Conservation (phyloP, 35 echinoderm and acorn worm genomes). For the Heliocidaris erythrogramma region DNA sequence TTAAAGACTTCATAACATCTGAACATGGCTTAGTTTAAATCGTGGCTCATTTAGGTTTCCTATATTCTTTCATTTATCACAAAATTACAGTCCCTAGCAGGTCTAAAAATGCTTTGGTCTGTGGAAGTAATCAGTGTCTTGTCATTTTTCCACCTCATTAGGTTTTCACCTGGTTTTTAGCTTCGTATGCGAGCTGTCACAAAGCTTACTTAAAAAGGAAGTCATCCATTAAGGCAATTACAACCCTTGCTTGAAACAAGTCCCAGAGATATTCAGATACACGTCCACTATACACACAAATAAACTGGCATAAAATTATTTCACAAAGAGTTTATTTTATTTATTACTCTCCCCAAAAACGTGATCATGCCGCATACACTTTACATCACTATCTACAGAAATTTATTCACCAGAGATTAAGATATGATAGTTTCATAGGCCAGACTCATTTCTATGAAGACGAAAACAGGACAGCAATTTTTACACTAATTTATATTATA, state of each 20-base stretch:
- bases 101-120: neutral
- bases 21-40: neutral
- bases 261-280: neutral
- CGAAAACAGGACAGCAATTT: too few species aligned
- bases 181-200: conserved; percentile 14
- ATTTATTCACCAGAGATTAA: neutral
- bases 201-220: neutral
- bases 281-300: neutral
- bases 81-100: neutral
- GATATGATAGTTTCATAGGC: neutral
- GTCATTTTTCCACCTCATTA: conserved; percentile 9
- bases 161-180: neutral
- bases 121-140: neutral
- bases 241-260: conserved; percentile 1
- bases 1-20: neutral
- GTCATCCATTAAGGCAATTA: neutral
- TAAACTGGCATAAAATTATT: neutral
- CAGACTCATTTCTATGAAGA: too few species aligned
- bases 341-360: neutral
- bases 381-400: neutral
- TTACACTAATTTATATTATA: too few species aligned
- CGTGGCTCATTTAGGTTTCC: neutral
- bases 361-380: neutral
- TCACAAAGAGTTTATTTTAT: neutral
- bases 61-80: neutral